Evolutionary conservation across 2,113 vertebrate species (phyloP).

Genomic region (Opisthocomus hoazin): DNA sequence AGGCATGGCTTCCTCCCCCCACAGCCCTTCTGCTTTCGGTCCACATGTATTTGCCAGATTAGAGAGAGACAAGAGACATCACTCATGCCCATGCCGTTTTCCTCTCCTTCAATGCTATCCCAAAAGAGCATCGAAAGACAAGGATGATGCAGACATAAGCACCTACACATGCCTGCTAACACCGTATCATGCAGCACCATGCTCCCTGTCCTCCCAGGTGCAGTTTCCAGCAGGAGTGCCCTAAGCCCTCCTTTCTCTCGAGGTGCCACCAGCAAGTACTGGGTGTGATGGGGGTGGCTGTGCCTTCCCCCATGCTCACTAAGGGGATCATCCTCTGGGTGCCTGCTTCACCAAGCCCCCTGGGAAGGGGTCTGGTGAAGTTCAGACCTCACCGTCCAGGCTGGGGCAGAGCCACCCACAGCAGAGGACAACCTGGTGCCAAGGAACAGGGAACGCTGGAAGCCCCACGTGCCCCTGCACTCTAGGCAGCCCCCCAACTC

Average conservation of each 20-base stretch:
- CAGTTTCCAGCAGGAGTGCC: not conserved
- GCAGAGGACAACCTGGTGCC: accelerated
- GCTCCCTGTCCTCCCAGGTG: not conserved
- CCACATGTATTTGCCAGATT: not conserved
- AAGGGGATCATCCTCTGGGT: too few species aligned
- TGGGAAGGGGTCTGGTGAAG: not conserved
- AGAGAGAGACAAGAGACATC: not conserved
- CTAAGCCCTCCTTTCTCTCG: not conserved
- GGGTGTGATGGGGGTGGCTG: accelerated
- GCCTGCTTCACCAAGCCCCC: not conserved
- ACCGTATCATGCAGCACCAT: not conserved
- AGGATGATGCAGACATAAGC: not conserved
- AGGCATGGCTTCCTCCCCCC: not conserved
- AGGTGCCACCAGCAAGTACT: not conserved
- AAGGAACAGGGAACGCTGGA: not conserved
- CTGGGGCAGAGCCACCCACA: not conserved
- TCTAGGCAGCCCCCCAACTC: not conserved
- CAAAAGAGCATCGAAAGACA: not conserved
- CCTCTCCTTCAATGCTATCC: not conserved
- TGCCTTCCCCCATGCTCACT: accelerated
- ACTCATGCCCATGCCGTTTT: not conserved
- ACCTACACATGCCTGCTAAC: not conserved
- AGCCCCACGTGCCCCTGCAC: accelerated
- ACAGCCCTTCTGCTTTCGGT: not conserved
- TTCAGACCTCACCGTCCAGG: accelerated